phyloP scores from a whole-genome alignment of 1,140 invertebrate species.

The Chelonus insularis region DNA sequence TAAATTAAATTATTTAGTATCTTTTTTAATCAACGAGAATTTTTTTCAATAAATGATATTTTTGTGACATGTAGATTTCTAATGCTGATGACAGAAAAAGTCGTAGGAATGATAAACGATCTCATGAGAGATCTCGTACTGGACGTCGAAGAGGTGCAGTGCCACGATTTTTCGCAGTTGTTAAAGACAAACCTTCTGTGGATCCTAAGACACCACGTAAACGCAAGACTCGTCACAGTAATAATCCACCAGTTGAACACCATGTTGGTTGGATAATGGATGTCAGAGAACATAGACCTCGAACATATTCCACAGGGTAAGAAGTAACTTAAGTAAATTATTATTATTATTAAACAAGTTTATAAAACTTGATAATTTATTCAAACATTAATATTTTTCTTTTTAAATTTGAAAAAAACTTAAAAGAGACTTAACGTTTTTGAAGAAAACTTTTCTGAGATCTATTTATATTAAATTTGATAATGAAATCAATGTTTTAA shows the following conservation, averaged over 20 bases:
- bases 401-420: too few relatives aligned
- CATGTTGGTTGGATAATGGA: conserved; percentile 98
- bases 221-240: conserved; percentile 88
- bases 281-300: conserved; percentile 76
- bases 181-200: conserved; percentile 74
- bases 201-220: conserved; percentile 76
- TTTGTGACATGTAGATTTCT: conserved; percentile 41
- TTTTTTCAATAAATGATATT: too few relatives aligned
- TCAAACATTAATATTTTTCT: not conserved
- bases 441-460: too few relatives aligned
- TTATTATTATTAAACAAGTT: conserved; percentile 4
- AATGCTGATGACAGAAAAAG: conserved; percentile 45
- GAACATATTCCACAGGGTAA: conserved; percentile 75
- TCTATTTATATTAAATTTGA: too few relatives aligned
- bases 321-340: too few relatives aligned
- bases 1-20: too few relatives aligned
- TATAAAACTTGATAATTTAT: too few relatives aligned
- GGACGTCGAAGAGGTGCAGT: conserved; percentile 50
- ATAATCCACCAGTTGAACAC: conserved; percentile 90
- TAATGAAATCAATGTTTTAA: too few relatives aligned
- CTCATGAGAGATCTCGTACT: too few relatives aligned
- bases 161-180: conserved; percentile 90
- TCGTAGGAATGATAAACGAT: conserved; percentile 42
- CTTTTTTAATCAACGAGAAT: too few relatives aligned
- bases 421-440: too few relatives aligned